Conservation (phyloP, 2,888 invertebrate genomes). For the Prosapia bicincta region DNA sequence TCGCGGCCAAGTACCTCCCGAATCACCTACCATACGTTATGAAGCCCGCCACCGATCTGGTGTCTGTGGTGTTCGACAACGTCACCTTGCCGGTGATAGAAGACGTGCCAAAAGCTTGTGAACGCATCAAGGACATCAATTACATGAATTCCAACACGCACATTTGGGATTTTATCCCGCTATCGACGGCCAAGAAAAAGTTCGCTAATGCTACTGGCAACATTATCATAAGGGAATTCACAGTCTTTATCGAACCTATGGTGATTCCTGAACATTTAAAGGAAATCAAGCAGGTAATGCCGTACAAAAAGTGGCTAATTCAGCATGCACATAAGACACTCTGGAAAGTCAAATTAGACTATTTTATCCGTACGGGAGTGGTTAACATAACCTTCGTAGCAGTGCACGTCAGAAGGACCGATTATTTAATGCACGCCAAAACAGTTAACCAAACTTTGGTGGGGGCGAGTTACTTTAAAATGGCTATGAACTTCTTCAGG, state of each 20-base stretch:
- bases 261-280: neutral
- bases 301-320: neutral
- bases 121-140: neutral
- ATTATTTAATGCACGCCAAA: neutral
- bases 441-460: neutral
- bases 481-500: neutral
- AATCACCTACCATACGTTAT: neutral
- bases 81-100: neutral
- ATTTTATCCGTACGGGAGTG: neutral
- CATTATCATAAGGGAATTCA: neutral
- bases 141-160: neutral
- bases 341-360: neutral
- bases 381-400: neutral
- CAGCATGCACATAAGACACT: neutral
- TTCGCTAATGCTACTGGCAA: neutral
- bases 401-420: neutral
- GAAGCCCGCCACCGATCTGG: neutral
- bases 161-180: neutral
- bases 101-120: neutral
- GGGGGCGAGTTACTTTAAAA: neutral
- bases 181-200: neutral
- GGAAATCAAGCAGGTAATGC: neutral
- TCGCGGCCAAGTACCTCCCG: neutral
- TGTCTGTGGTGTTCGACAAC: neutral
- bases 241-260: neutral